Evolutionary conservation across 92 coral and sea anemone species (phyloP).

Genomic region (Epizoanthus stellaris): DNA sequence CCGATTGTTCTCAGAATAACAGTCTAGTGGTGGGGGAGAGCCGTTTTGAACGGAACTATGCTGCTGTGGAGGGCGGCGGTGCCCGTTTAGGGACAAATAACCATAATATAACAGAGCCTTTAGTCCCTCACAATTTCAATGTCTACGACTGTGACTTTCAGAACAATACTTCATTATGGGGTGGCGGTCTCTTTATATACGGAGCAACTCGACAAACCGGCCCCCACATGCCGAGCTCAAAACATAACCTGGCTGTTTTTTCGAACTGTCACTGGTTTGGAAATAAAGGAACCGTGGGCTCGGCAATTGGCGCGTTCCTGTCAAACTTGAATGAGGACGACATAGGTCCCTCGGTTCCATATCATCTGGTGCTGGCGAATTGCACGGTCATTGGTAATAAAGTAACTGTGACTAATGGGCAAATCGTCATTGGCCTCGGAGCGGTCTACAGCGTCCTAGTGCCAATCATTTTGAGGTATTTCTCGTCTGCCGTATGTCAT

Average conservation of each 20-base stretch:
- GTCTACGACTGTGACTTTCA: conserved; percentile 56
- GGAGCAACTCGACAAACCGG: conserved; percentile 52
- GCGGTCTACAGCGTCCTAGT: conserved; percentile 71
- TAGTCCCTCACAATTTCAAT: conserved; percentile 43
- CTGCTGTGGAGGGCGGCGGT: conserved; percentile 22
- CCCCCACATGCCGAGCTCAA: not conserved
- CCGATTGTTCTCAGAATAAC: conserved; percentile 5
- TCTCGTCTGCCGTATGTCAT: not conserved
- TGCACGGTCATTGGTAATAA: conserved; percentile 57
- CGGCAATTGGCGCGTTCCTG: conserved; percentile 66
- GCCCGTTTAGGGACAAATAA: not conserved
- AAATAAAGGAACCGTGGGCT: conserved; percentile 69
- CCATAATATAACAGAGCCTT: not conserved
- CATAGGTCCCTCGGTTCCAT: conserved; percentile 62
- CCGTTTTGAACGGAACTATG: conserved; percentile 6
- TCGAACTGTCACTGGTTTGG: conserved; percentile 47
- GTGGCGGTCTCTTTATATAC: conserved; percentile 65
- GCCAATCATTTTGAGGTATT: conserved; percentile 64
- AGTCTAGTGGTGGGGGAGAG: not conserved
- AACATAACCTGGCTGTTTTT: conserved; percentile 31
- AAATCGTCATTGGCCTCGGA: conserved; percentile 72
- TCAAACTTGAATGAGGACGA: conserved; percentile 68
- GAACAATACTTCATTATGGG: conserved; percentile 73
- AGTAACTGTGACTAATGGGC: conserved; percentile 36
- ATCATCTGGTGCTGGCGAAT: conserved; percentile 48